Conservation (phyloP, 2,888 invertebrate species). For the Dicycla oo region DNA sequence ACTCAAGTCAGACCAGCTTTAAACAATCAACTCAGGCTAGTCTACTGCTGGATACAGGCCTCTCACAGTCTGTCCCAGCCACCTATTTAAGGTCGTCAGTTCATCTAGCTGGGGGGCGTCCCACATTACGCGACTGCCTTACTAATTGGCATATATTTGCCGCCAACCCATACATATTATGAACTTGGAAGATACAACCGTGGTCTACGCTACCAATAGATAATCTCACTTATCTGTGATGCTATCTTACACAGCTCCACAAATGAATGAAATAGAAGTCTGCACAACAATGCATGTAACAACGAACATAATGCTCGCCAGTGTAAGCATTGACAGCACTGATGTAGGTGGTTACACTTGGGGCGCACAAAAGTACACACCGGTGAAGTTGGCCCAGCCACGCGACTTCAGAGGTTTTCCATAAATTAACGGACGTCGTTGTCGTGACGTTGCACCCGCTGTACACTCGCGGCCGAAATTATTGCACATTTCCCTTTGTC, state of each 20-base stretch:
- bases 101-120: too few species aligned
- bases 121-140: too few species aligned
- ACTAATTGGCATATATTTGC: too few species aligned
- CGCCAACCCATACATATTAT: too few species aligned
- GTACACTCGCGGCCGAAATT: slow-evolving; percentile 71
- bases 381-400: slow-evolving; percentile 60
- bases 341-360: slow-evolving; percentile 61
- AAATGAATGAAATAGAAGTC: neutral
- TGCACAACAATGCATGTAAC: slow-evolving; percentile 28
- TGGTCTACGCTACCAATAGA: neutral
- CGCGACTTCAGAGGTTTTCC: slow-evolving; percentile 79
- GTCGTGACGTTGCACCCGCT: slow-evolving; percentile 74
- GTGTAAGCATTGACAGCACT: slow-evolving; percentile 58
- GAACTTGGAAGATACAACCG: neutral
- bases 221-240: neutral
- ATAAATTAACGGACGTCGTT: slow-evolving; percentile 85
- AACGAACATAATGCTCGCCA: slow-evolving; percentile 33
- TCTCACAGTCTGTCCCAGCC: too few species aligned
- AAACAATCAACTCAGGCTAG: too few species aligned
- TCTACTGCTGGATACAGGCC: too few species aligned
- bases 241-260: neutral
- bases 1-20: too few species aligned
- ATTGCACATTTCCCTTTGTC: slow-evolving; percentile 25
- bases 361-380: slow-evolving; percentile 61
- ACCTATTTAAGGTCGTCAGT: too few species aligned